phyloP scores from a whole-genome alignment of 2,113 vertebrate genomes.

The Lasiurus cinereus region DNA sequence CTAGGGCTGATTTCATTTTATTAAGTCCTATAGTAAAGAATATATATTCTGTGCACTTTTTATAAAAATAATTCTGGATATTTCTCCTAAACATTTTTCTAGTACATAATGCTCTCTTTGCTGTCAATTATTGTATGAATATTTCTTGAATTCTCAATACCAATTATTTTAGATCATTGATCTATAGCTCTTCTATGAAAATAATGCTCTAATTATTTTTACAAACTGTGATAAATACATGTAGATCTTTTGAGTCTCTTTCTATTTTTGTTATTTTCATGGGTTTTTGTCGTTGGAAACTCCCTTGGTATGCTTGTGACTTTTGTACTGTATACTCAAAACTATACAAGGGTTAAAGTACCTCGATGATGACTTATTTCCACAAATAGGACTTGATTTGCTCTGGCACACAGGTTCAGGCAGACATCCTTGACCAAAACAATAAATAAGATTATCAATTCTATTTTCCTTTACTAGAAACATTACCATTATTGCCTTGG shows the following conservation, averaged over 20 bases:
- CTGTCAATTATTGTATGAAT: neutral
- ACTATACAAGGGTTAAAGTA: neutral
- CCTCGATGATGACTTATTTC: neutral
- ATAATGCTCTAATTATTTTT: neutral
- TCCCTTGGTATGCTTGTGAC: neutral
- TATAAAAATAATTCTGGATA: neutral
- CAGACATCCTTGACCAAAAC: neutral
- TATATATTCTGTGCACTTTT: neutral
- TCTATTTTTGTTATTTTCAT: neutral
- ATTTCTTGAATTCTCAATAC: neutral
- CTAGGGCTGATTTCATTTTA: neutral
- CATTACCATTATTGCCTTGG: neutral
- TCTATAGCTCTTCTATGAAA: neutral
- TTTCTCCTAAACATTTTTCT: neutral
- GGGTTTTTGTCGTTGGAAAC: neutral
- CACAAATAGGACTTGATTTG: neutral
- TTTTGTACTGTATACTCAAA: neutral
- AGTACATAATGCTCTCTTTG: neutral
- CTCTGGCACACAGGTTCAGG: neutral
- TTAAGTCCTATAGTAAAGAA: neutral
- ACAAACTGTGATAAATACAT: neutral
- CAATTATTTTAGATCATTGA: neutral
- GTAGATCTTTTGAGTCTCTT: neutral
- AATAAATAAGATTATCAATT: neutral
- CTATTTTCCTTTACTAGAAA: neutral